Conservation (phyloP, 2,113 vertebrate genomes). For the Otolemur garnettii region DNA sequence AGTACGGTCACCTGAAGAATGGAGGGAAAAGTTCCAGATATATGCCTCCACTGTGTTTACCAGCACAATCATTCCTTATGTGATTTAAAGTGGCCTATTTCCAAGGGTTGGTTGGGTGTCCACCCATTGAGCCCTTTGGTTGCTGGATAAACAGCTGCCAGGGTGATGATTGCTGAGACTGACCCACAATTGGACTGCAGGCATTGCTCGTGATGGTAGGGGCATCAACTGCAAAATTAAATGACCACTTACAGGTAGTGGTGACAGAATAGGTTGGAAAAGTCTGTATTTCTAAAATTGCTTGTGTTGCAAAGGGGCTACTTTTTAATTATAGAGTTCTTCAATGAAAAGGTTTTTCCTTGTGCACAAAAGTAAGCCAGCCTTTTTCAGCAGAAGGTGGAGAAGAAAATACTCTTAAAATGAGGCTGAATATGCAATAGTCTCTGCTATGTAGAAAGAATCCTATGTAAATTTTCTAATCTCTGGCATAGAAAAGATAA, state of each 20-base stretch:
- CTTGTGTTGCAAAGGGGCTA: slow-evolving; percentile 70
- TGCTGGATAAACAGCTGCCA: not conserved
- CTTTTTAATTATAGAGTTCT: slow-evolving; percentile 81
- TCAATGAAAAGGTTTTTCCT: slow-evolving; percentile 63
- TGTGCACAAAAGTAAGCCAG: slow-evolving; percentile 6
- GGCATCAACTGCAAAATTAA: slow-evolving; percentile 53
- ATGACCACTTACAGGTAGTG: not conserved
- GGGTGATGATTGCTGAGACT: not conserved
- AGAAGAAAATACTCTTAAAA: slow-evolving; percentile 80
- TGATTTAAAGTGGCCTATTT: not conserved
- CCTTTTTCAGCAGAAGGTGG: slow-evolving; percentile 53
- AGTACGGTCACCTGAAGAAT: slow-evolving; percentile 60
- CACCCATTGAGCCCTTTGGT: not conserved
- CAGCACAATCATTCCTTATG: not conserved
- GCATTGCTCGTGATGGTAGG: slow-evolving; percentile 60
- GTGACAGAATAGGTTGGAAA: slow-evolving; percentile 66
- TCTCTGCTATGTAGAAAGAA: slow-evolving; percentile 59
- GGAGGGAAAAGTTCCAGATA: slow-evolving; percentile 65
- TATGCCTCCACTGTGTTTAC: not conserved
- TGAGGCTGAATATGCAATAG: slow-evolving; percentile 76
- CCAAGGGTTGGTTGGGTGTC: not conserved
- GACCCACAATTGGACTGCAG: slow-evolving; percentile 4
- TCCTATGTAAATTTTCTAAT: slow-evolving; percentile 70
- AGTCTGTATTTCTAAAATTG: slow-evolving; percentile 69
- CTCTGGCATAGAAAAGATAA: slow-evolving; percentile 74